A percentile compares a stretch with the other conserved stretches of the same genome.
phyloP scores from a whole-genome alignment of 2,113 vertebrate species.

The Tachuris rubrigastra region DNA sequence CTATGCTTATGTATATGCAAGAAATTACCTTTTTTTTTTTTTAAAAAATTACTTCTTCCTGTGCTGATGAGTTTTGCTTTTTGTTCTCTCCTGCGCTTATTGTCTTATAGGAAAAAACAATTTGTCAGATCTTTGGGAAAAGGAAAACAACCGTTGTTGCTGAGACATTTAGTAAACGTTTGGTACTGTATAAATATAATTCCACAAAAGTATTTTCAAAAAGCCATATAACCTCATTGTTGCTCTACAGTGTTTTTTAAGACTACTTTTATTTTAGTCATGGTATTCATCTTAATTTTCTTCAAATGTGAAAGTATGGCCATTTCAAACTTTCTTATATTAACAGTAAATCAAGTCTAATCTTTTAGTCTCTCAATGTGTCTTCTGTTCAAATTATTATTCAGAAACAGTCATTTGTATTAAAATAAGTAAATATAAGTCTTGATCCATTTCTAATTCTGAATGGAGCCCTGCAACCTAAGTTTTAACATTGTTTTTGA shows the following conservation, averaged over 20 bases:
- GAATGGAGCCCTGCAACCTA: not conserved
- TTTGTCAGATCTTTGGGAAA: constrained; percentile 28
- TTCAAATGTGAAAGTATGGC: not conserved
- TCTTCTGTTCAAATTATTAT: not conserved
- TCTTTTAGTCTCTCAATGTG: not conserved
- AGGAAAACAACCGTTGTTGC: not conserved
- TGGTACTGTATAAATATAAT: constrained; percentile 19
- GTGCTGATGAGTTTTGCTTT: constrained; percentile 14
- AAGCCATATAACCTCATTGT: not conserved
- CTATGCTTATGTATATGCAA: not conserved
- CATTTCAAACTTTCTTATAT: not conserved
- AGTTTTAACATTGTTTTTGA: not conserved
- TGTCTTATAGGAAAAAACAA: constrained; percentile 18
- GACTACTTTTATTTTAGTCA: not conserved
- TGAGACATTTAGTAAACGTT: not conserved
- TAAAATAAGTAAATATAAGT: not conserved
- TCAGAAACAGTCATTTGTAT: not conserved
- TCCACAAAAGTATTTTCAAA: not conserved
- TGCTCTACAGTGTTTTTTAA: not conserved
- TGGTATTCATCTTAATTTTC: not conserved
- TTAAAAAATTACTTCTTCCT: not conserved
- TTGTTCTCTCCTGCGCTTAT: constrained; percentile 4
- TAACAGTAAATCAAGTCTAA: not conserved
- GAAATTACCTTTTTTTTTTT: not conserved
- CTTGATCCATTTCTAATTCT: not conserved